Base-by-base conservation (phyloP, 2,888 invertebrate species). In the Phytoseiulus persimilis region DNA sequence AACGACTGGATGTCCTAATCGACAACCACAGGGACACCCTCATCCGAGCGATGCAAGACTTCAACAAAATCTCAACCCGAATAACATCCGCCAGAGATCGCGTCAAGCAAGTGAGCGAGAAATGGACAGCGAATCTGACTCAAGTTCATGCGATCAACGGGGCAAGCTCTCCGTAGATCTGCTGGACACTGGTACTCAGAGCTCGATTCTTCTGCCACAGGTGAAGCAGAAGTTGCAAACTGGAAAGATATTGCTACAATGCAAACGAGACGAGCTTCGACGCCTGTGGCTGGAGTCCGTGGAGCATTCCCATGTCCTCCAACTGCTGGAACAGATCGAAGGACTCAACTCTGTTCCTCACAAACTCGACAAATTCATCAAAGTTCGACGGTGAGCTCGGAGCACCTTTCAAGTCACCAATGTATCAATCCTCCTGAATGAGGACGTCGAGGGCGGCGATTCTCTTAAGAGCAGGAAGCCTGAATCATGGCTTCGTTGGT, bases 251-350 rank as follows among this genome's bases (percentile, higher is more conserved):
- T 93, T 99, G 90, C 93, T 99, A 90, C 95, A 97, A 91, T 96
- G 98, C 93, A 95, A 97, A 90, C 94, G 98, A 83, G 98, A 98
- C 92, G 99, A 99, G 92, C 93, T 99, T 90, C 95, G 96, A 92
- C 95, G 97, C 91, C 94, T 99, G 90, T 99, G 98, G 98, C 94
- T 96, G 9, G 98, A 98, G 93, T 97, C 97, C 0, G 95, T 98
- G n/a, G 97, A 99, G 92, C 98, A 98, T 92, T 97, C 97, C 92
- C 96, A 97, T 92, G 96, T 97, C 90, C 93, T 98, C 83, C 95
- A 96, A 91, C 95, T 98, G 93, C 93, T 98, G 84, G 96, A 97
- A 91, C 96, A 98, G 93, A 97, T 98, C 91, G 96, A 96, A 92
- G 95, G 95, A 92, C 93, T 96, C 91, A 95, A 95, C 91, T 95